These are phyloP conservation scores for Irena cyanogastra DNA, from an alignment of 2,113 vertebrate genomes.

Conservation along the genomic window DNA sequence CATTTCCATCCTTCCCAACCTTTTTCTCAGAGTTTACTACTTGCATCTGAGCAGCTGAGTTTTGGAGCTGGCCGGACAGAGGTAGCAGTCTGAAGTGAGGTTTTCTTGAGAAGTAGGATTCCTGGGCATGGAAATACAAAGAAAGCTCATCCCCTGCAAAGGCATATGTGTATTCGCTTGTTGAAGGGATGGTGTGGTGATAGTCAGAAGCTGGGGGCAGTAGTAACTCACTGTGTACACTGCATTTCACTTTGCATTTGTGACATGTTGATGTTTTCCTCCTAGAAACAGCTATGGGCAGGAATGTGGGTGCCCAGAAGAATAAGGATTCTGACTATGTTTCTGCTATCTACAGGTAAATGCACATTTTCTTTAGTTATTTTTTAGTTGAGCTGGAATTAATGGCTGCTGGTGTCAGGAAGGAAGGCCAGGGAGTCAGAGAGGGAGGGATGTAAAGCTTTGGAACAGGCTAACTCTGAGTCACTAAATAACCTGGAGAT, in stretches of 20 bases:
- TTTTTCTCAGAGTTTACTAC: not conserved
- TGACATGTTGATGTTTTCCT: not conserved
- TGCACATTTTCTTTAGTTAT: not conserved
- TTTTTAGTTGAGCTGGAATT: not conserved
- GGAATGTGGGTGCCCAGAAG: slow-evolving; percentile 28
- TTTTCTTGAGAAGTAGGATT: not conserved
- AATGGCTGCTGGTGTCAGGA: not conserved
- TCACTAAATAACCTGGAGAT: not conserved
- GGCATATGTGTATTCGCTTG: not conserved
- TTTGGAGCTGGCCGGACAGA: not conserved
- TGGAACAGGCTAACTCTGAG: not conserved
- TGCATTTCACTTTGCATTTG: not conserved
- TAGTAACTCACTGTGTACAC: not conserved
- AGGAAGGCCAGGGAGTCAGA: not conserved
- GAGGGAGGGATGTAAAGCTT: not conserved
- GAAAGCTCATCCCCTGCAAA: not conserved
- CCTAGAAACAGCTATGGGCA: slow-evolving; percentile 53
- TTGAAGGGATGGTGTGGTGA: not conserved
- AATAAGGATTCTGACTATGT: slow-evolving; percentile 51
- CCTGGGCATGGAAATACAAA: not conserved
- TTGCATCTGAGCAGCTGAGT: not conserved
- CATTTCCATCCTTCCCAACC: not conserved
- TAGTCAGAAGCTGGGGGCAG: not conserved
- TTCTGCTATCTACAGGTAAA: slow-evolving; percentile 49
- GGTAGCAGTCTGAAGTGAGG: not conserved